Percentiles rank a stretch among this genome's conserved stretches.
These are phyloP conservation scores for Drosophila biarmipes DNA, from an alignment of 1,140 invertebrate species.

Conservation along the genomic window DNA sequence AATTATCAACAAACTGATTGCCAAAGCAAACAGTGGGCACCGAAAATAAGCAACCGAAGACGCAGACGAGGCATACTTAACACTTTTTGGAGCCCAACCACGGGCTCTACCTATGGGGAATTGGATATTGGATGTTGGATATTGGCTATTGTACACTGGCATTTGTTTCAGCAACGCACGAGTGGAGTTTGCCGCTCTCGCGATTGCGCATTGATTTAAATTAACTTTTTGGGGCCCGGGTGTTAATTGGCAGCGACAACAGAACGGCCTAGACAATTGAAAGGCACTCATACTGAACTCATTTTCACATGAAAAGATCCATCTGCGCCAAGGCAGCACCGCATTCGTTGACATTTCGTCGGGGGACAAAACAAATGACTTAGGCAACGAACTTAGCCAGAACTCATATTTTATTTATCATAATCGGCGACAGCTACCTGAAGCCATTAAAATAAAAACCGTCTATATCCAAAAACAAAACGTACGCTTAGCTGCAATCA, in stretches of 20 bases:
- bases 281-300: slow-evolving; percentile 57
- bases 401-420: slow-evolving; percentile 80
- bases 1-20: slow-evolving; percentile 79
- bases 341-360: slow-evolving; percentile 73
- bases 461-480: slow-evolving; percentile 22
- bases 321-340: slow-evolving; percentile 22
- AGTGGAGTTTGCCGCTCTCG: slow-evolving; percentile 48
- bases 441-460: slow-evolving; percentile 45
- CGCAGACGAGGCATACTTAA: slow-evolving; percentile 65
- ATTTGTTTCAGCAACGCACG: slow-evolving; percentile 81
- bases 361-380: slow-evolving; percentile 55
- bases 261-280: slow-evolving; percentile 53
- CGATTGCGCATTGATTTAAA: slow-evolving; percentile 76
- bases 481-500: slow-evolving; percentile 59
- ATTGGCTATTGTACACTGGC: slow-evolving; percentile 40
- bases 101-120: slow-evolving; percentile 39
- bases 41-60: slow-evolving; percentile 46
- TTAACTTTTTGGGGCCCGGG: slow-evolving; percentile 57
- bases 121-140: slow-evolving; percentile 7
- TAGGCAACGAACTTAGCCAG: slow-evolving; percentile 67
- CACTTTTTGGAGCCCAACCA: slow-evolving; percentile 82
- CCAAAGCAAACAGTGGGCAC: slow-evolving; percentile 65
- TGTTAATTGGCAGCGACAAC: slow-evolving; percentile 67
- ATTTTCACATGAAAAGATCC: slow-evolving; percentile 61
- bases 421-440: slow-evolving; percentile 44